Percentiles rank a stretch among this genome's conserved stretches.
Conservation (phyloP, 2,797 vertebrate species). For the Cuculus canorus region DNA sequence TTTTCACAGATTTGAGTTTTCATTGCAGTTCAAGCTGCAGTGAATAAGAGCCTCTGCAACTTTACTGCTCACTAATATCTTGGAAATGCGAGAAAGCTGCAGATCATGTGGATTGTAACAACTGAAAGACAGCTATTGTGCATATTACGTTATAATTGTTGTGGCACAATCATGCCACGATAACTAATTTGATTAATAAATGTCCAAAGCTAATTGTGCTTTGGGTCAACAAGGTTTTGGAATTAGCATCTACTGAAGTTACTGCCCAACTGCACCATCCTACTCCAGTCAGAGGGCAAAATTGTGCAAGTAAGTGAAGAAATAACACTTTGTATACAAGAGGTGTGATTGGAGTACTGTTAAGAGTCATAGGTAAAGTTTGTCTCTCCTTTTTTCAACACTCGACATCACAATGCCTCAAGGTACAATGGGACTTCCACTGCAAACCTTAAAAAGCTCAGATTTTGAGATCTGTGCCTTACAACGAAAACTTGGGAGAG, state of each 20-base stretch:
- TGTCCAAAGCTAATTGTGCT: background rate
- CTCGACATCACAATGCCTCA: background rate
- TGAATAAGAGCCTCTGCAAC: background rate
- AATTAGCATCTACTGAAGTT: background rate
- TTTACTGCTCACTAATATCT: background rate
- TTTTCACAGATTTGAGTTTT: background rate
- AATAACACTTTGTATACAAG: background rate
- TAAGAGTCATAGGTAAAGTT: background rate
- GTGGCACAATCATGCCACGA: background rate
- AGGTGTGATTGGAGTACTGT: background rate
- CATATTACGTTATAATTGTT: background rate
- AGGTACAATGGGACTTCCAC: background rate
- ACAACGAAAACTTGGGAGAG: background rate
- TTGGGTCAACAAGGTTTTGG: background rate
- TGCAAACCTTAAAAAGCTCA: background rate
- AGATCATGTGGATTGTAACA: background rate
- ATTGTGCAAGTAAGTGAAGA: background rate
- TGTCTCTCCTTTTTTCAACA: background rate
- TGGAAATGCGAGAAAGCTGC: background rate
- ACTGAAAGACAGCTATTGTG: background rate
- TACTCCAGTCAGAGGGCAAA: background rate
- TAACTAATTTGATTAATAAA: background rate
- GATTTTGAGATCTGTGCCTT: background rate
- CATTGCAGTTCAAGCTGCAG: rapidly evolving
- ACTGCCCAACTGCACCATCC: background rate